Base-by-base conservation (phyloP, 2,888 invertebrate species). In the Dicyrtoma fusca region DNA sequence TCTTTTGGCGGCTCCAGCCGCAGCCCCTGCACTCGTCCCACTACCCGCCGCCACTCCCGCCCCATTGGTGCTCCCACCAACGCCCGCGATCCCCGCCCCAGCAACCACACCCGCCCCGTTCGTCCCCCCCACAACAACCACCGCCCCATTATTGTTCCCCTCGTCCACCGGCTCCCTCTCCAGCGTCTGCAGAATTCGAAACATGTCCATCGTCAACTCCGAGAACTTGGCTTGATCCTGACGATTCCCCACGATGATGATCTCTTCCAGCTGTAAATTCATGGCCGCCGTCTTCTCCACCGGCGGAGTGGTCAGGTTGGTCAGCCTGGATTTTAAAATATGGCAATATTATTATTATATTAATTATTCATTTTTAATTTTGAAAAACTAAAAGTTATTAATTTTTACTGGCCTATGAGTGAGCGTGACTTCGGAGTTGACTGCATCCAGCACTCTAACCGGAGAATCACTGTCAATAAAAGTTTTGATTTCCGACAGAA, bases 181-280 rank as follows among this genome's bases (percentile, higher is more conserved):
- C 74, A 97, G 85, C 0, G 95, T 95, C 85, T 97, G 97, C 74
- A 97, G 87, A 90, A 97, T 96, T 81, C 97, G 88, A 85, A 94
- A 97, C 97, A 97, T 97, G 85, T 97, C 97, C 88, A 97, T 90
- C 14, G 97, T 97, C 80, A 97, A 86, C 84, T 97, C 97, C 79
- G 95, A 95, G 85, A 96, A 97, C 85, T 96, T 96, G 44, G 95
- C 93, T 87, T 97, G 97, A 82, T 95, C 94, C 78, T 91, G 89
- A 82, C 92, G 91, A 84, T 95, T 95, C 73, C 97, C 97, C 73
- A 97, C 91, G 78, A 97, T 94, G 72, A 97, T 87, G 77, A 95
- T 94, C 86, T 97, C 97, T 86, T 96, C 95, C 61, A 97, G 88
- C 47, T 42, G 55, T 8, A 96, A 87, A 82, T 90, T 91, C 90